A percentile compares a stretch with the other conserved stretches of the same genome.
These are phyloP conservation scores for Gobiocypris rarus DNA, from an alignment of 2,113 vertebrate species.

Conservation along the genomic window DNA sequence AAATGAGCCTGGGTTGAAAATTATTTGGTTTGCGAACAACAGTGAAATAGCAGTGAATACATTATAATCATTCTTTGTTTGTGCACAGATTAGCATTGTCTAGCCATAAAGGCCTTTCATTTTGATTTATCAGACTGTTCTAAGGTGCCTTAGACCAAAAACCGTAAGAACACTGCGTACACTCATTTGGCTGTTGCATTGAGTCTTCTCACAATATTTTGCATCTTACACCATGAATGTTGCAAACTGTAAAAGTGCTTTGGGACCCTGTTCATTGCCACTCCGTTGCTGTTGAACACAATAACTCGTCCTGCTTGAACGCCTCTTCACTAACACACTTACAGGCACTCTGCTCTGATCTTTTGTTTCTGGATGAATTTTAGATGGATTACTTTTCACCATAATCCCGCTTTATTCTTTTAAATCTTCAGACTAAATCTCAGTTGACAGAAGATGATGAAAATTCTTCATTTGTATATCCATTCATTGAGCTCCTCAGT, in stretches of 20 bases:
- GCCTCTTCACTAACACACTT: constrained; percentile 2
- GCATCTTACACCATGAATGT: not conserved
- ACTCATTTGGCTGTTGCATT: not conserved
- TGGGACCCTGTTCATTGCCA: not conserved
- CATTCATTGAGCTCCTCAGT: not conserved
- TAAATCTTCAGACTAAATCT: constrained; percentile 39
- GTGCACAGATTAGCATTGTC: not conserved
- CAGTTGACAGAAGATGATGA: constrained; percentile 37
- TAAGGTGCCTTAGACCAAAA: too few species aligned
- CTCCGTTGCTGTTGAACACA: not conserved
- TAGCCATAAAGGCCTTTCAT: not conserved
- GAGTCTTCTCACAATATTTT: not conserved
- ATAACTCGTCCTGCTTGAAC: not conserved
- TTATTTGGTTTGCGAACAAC: not conserved
- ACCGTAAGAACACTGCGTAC: not conserved
- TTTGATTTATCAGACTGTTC: too few species aligned
- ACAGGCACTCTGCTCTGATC: constrained; percentile 29
- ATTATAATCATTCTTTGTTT: not conserved
- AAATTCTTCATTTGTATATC: constrained; percentile 8
- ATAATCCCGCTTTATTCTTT: constrained; percentile 43
- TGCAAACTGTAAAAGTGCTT: not conserved
- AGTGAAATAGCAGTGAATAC: not conserved
- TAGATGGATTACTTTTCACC: constrained; percentile 47
- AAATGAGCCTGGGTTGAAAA: not conserved
- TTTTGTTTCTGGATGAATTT: constrained; percentile 38